These are phyloP conservation scores for Euura saliciscinereae DNA, from an alignment of 1,140 invertebrate species.

Conservation along the genomic window DNA sequence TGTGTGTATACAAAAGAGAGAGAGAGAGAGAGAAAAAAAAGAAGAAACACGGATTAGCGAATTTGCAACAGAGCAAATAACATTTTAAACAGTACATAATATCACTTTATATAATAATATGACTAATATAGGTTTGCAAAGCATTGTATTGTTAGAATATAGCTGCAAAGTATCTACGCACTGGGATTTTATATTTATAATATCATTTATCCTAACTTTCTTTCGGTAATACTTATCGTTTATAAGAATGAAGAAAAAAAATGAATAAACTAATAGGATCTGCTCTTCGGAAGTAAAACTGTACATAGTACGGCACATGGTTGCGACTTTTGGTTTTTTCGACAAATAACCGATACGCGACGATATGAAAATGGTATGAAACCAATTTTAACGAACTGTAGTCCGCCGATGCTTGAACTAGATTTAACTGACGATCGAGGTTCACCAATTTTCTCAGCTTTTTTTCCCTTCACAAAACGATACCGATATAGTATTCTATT, in stretches of 20 bases:
- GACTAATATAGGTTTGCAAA: slow-evolving; percentile 33
- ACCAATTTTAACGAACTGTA: background rate
- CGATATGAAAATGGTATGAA: slow-evolving; percentile 3
- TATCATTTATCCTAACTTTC: background rate
- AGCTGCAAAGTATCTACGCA: slow-evolving; percentile 36
- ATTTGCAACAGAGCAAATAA: slow-evolving; percentile 33
- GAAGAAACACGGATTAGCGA: background rate
- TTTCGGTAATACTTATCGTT: too few species aligned
- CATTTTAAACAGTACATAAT: slow-evolving; percentile 34
- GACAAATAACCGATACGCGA: background rate
- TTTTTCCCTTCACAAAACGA: background rate
- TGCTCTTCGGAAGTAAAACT: background rate
- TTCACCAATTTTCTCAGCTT: background rate
- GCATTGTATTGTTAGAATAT: slow-evolving; percentile 50
- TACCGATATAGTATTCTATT: too few species aligned
- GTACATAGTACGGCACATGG: background rate
- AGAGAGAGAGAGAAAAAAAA: too few species aligned
- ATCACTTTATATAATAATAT: slow-evolving; percentile 24
- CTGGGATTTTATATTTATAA: slow-evolving; percentile 56
- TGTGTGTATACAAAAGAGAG: slow-evolving; percentile 21
- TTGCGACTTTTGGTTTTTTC: background rate
- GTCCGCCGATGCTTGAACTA: background rate
- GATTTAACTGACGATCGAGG: background rate
- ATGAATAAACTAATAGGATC: too few species aligned
- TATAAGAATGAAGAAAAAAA: too few species aligned